Evolutionary conservation across 2,113 vertebrate species (phyloP).

Genomic region (Amphiprion ocellaris): DNA sequence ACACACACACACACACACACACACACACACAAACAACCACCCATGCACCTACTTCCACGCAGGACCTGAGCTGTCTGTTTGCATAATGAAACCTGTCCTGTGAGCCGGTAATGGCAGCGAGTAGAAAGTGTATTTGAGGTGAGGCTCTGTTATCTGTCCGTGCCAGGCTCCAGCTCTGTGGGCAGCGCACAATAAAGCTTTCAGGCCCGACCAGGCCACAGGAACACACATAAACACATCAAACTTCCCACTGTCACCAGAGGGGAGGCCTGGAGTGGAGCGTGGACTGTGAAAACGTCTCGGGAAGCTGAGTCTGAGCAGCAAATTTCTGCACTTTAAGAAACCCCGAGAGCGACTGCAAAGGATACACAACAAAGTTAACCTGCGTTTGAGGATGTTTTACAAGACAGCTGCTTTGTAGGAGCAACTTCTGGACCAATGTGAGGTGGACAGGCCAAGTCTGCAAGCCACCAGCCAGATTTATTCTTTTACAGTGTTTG

Average conservation of each 20-base stretch:
- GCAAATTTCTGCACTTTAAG: constrained; percentile 1
- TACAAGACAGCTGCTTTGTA: not conserved
- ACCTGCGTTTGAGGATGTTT: not conserved
- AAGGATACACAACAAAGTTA: constrained; percentile 1
- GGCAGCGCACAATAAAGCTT: constrained; percentile 56
- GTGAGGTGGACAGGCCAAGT: no score
- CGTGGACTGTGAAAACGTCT: not conserved
- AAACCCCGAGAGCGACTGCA: not conserved
- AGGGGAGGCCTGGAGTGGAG: not conserved
- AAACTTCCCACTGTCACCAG: constrained; percentile 42
- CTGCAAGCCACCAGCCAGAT: no score
- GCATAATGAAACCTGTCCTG: constrained; percentile 55
- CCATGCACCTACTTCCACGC: constrained; percentile 20
- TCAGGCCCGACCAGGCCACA: constrained; percentile 29
- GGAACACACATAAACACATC: constrained; percentile 40
- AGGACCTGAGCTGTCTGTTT: constrained; percentile 48
- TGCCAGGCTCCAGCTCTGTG: constrained; percentile 53
- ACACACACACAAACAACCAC: no score
- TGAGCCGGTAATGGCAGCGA: constrained; percentile 18
- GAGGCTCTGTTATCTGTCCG: constrained; percentile 64
- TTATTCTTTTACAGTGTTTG: no score
- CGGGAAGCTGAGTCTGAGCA: not conserved
- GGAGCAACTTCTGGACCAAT: not conserved
- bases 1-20: constrained; percentile 21
- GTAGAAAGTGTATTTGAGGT: constrained; percentile 50